Base-by-base conservation (phyloP, 2,888 invertebrate species). In the Gari tellinella region DNA sequence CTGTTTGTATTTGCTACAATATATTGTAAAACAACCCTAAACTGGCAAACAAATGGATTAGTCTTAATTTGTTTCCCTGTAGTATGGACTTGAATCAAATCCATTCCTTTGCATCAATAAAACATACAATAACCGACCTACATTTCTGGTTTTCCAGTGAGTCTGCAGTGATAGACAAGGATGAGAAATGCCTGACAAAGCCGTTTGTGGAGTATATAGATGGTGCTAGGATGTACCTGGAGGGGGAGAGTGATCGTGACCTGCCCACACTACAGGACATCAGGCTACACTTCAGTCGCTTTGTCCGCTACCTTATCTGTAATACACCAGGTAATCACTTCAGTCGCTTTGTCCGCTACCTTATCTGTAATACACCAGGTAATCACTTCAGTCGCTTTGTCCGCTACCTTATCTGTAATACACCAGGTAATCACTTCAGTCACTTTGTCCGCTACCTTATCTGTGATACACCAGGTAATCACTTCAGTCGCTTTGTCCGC, bases 301-400 rank as follows among this genome's bases (percentile, higher is more conserved):
- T 99, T 91, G 95, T 99, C 84, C 94, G 96, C 25, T 96, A 98
- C 90, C 96, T 99, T 93, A 96, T 99, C 86, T 96, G 96, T 90
- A 97, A 97, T 92, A 98, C 98, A 90, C 95, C 97, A 63, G 90
- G 97, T 97, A 93, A n/a, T n/a, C 97, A 98, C 88, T 99, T 99
- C 92, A 97, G 98, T 77, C 96, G 97, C 91, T 98, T 99, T 91
- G 95, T 99, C 84, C 94, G 96, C 25, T 96, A 98, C 90, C 96
- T 99, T 93, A 96, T 99, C 85, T 96, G 96, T 90, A 97, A 97
- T 92, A 98, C 98, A 90, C 95, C 97, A 63, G 90, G 97, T 97
- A 93, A 63, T n/a, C 97, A 98, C 88, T 99, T 99, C 92, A 97
- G 98, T 77, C 96, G 97, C 91, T 98, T 99, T 91, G 95, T 99